These are phyloP conservation scores for Bellardia bayeri DNA, from an alignment of 2,888 invertebrate genomes.

Conservation along the genomic window DNA sequence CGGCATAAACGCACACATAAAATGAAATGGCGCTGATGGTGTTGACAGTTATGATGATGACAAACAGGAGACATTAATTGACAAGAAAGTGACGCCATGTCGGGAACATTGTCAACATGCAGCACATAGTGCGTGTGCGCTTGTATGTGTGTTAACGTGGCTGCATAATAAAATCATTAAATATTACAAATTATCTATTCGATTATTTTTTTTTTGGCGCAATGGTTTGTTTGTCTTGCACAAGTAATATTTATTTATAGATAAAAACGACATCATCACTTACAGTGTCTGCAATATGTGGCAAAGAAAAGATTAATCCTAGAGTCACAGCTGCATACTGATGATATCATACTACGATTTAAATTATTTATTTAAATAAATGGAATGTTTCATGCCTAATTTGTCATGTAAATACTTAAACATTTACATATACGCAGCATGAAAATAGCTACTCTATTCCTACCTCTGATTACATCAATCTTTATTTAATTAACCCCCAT, in stretches of 20 bases:
- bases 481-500: no score
- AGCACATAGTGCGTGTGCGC: slow-evolving; percentile 10
- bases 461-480: no score
- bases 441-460: no score
- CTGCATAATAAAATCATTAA: slow-evolving; percentile 62
- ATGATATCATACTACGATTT: no score
- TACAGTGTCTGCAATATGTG: background rate
- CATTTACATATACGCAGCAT: no score
- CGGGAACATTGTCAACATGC: slow-evolving; percentile 62
- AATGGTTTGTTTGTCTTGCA: background rate
- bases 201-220: slow-evolving; percentile 4
- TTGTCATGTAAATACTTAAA: no score
- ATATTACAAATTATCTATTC: slow-evolving; percentile 57
- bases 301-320: background rate
- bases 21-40: slow-evolving; percentile 57
- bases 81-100: slow-evolving; percentile 75
- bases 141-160: slow-evolving; percentile 13
- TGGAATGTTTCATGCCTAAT: no score
- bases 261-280: background rate
- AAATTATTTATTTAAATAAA: no score
- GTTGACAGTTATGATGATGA: slow-evolving; percentile 71
- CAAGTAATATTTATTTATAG: background rate
- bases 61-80: slow-evolving; percentile 76
- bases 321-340: no score
- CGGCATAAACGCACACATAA: slow-evolving; percentile 43